These are phyloP conservation scores for Mormyrus iriodes DNA, from an alignment of 2,113 vertebrate genomes.

Conservation along the genomic window DNA sequence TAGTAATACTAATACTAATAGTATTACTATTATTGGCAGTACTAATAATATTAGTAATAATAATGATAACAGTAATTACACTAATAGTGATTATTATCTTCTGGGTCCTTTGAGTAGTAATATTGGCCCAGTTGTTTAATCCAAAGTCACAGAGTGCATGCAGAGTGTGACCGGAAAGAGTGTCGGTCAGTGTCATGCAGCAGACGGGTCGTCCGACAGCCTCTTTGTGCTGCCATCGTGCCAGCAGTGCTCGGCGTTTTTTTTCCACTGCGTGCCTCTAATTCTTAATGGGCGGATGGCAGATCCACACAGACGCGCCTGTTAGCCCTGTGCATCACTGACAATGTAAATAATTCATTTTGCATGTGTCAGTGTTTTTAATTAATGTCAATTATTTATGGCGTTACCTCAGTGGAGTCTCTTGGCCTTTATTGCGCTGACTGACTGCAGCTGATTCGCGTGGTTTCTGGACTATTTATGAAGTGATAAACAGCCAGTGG, in stretches of 20 bases:
- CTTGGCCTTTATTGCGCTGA: slow-evolving; percentile 34
- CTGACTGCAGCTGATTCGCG: slow-evolving; percentile 16
- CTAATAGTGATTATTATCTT: slow-evolving; percentile 70
- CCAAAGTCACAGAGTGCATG: slow-evolving; percentile 28
- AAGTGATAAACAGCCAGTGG: slow-evolving; percentile 5
- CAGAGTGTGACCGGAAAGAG: neutral
- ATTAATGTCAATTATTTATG: slow-evolving; percentile 63
- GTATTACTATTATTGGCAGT: too few relatives aligned
- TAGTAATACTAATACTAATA: slow-evolving; percentile 68
- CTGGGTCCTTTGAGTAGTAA: slow-evolving; percentile 53
- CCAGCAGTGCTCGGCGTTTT: neutral
- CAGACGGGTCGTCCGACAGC: neutral
- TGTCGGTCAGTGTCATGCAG: neutral
- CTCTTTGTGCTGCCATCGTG: neutral
- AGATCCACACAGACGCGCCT: slow-evolving; percentile 43
- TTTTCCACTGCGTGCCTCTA: neutral
- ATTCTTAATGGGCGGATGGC: slow-evolving; percentile 41
- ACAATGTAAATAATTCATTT: slow-evolving; percentile 56
- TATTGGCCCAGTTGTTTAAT: slow-evolving; percentile 34
- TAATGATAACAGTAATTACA: slow-evolving; percentile 58
- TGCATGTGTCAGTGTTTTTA: slow-evolving; percentile 62
- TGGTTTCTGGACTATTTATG: neutral
- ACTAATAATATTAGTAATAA: slow-evolving; percentile 62
- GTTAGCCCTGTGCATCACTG: slow-evolving; percentile 55
- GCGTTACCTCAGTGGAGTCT: slow-evolving; percentile 35